A percentile compares a stretch with the other conserved stretches of the same genome.
Conservation (phyloP, 2,888 invertebrate genomes). For the Idaea aversata region DNA sequence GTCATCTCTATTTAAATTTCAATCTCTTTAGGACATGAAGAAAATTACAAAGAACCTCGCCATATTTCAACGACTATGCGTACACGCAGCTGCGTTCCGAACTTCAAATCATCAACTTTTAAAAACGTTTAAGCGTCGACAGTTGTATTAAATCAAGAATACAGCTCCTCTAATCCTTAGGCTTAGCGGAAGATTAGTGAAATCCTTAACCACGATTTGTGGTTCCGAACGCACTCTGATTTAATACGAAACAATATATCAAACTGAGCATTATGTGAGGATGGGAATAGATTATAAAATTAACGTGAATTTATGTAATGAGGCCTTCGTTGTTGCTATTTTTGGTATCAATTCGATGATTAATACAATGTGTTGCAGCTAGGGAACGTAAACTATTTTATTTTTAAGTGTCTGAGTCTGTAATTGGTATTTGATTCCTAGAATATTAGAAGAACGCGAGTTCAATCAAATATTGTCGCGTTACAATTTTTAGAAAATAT, state of each 20-base stretch:
- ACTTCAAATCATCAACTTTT: conserved; percentile 12
- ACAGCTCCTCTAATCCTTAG: conserved; percentile 40
- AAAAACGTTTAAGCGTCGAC: conserved; percentile 51
- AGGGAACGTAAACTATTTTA: too few species aligned
- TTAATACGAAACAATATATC: conserved; percentile 1
- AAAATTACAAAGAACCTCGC: neutral
- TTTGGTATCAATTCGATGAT: neutral
- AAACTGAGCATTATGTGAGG: neutral
- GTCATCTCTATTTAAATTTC: too few species aligned
- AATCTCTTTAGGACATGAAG: neutral
- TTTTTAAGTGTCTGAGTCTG: too few species aligned
- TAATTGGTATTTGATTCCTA: too few species aligned
- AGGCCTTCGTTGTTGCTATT: neutral
- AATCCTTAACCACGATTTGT: conserved; percentile 49
- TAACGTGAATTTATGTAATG: neutral
- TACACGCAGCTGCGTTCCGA: conserved; percentile 13
- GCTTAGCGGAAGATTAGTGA: conserved; percentile 48
- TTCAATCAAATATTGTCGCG: too few species aligned
- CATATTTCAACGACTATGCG: neutral
- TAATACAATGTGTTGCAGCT: neutral
- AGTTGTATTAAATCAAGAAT: conserved; percentile 64
- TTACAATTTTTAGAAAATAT: too few species aligned
- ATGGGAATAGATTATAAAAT: neutral
- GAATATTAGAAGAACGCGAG: too few species aligned
- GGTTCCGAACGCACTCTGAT: conserved; percentile 26